Percentiles rank a stretch among this genome's conserved stretches.
phyloP scores from a whole-genome alignment of 1,140 invertebrate genomes.

The Nixonia krombeini region DNA sequence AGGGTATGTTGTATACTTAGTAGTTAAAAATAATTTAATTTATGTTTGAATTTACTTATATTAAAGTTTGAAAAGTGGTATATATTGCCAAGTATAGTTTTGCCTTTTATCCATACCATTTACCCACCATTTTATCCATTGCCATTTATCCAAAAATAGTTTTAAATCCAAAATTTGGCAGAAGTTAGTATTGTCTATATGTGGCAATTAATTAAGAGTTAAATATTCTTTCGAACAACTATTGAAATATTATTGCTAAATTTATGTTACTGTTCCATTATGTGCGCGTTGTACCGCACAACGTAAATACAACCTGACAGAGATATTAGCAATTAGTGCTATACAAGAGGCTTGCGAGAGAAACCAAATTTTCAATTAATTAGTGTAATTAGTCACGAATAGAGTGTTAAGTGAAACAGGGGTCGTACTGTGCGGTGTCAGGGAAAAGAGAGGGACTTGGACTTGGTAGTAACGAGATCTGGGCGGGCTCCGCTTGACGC shows the following conservation, averaged over 20 bases:
- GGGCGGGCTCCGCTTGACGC: slow-evolving; percentile 61
- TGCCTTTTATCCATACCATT: no score
- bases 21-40: background rate
- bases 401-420: slow-evolving; percentile 65
- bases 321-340: slow-evolving; percentile 58
- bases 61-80: background rate
- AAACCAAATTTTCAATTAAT: slow-evolving; percentile 62
- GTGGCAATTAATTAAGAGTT: no score
- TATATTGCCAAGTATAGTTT: background rate
- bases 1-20: slow-evolving; percentile 45
- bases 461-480: slow-evolving; percentile 54
- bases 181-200: no score
- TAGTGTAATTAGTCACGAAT: slow-evolving; percentile 68
- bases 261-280: slow-evolving; percentile 33
- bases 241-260: slow-evolving; percentile 24
- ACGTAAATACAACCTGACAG: slow-evolving; percentile 39
- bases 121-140: no score
- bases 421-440: slow-evolving; percentile 56
- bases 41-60: background rate
- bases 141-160: no score
- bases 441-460: slow-evolving; percentile 43
- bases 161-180: no score
- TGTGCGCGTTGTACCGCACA: slow-evolving; percentile 26
- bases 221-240: background rate
- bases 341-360: slow-evolving; percentile 39